Conservation (phyloP, 2,113 vertebrate genomes). For the Cinclus mexicanus region DNA sequence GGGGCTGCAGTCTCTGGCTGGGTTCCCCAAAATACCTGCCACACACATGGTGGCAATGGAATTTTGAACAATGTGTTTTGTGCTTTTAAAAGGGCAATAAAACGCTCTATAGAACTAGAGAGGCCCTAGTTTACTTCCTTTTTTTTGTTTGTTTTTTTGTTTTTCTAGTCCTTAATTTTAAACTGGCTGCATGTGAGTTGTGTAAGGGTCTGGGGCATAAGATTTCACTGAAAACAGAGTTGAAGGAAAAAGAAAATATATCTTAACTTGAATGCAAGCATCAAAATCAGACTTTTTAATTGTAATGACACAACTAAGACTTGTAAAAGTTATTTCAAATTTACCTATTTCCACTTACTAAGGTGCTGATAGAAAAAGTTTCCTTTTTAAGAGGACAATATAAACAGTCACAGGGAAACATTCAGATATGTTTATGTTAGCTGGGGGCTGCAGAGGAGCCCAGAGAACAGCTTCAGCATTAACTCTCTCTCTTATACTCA, state of each 20-base stretch:
- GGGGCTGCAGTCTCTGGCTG: neutral
- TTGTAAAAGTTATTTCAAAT: constrained; percentile 8
- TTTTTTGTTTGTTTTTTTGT: neutral
- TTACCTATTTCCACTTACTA: constrained; percentile 49
- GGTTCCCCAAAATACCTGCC: fast-evolving
- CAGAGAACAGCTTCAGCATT: neutral
- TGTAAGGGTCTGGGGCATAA: neutral
- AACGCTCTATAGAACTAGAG: neutral
- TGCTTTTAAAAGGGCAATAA: neutral
- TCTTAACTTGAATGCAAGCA: neutral
- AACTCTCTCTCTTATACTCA: constrained; percentile 10
- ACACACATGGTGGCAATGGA: neutral
- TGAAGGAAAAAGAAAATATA: neutral
- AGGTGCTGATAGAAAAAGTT: constrained; percentile 56
- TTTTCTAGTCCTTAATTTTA: neutral
- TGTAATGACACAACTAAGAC: neutral
- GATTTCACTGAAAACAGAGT: neutral
- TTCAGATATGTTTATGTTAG: constrained; percentile 70
- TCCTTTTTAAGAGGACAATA: constrained; percentile 64
- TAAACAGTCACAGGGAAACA: constrained; percentile 57
- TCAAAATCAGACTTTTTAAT: neutral
- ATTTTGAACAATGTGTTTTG: neutral
- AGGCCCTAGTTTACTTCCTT: neutral
- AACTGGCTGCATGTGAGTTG: neutral
- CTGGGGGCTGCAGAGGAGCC: neutral